Base-by-base conservation (phyloP, 1,140 invertebrate genomes). In the Caerostris darwini region DNA sequence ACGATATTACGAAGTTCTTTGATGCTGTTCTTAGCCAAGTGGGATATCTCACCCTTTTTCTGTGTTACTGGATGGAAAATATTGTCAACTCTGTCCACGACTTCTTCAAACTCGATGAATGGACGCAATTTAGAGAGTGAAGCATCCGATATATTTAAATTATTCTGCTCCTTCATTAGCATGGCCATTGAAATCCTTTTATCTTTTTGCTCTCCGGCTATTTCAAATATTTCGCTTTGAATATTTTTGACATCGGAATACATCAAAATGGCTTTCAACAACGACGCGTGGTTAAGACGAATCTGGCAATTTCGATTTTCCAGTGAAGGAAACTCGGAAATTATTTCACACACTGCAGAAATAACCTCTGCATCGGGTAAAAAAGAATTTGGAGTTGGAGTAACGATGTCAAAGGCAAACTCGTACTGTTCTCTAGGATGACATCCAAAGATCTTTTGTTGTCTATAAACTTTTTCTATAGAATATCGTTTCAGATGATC, bases 341-440 rank as follows among this genome's bases (percentile, higher is more conserved):
- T 97, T 12, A 98, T 97, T 96, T 99, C 98, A 96, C 97, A 97
- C 0, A 97, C 97, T 54, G 98, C 96, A 10, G 97, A 97, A n/a
- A 99, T 96, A 1, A 99, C 95, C 96, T 99, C 98, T 3, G 98
- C 98, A 96, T 99, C 98, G 17, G 97, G 97, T 95, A 99, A 97
- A 8, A 98, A 96, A 94, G 97, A 87, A 88, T 87, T 57, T 14
- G 83, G 96, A 82, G 96, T 97, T 3, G 98, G 97, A 34, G 97
- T 98, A 12, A 99, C 97, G 94, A 99, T 98, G 96, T 99, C 99
- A 96, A 99, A 99, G 4, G 98, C 98, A 96, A 98, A 99, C 96
- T 99, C 98, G 93, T 97, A 97, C 7, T 98, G 96, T 96, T 99
- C 98, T 95, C 97, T 97, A 0, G 99, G 99, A 96, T 99, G 98